Conservation (phyloP, 2,113 vertebrate genomes). For the Nymphicus hollandicus region DNA sequence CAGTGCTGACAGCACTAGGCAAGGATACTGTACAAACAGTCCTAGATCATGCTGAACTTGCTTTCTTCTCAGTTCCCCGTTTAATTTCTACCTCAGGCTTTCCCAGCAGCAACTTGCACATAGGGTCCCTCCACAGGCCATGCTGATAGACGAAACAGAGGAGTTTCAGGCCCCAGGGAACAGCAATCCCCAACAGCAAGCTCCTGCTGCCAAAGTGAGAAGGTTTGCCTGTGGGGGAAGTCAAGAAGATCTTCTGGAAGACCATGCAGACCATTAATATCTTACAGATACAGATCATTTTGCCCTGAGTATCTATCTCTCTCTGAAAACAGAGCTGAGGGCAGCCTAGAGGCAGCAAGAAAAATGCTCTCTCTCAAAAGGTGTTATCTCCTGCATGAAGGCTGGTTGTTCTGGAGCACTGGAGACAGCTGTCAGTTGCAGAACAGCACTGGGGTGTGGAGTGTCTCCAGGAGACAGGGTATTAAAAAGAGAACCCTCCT, state of each 20-base stretch:
- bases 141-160: rapidly evolving
- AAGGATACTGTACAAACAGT: not conserved
- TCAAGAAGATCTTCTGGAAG: not conserved
- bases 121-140: not conserved
- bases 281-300: rapidly evolving
- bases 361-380: not conserved
- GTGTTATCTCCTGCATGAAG: not conserved
- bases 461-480: not conserved
- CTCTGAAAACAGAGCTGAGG: not conserved
- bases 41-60: not conserved
- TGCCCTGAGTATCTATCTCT: not conserved
- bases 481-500: not conserved
- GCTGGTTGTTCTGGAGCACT: not conserved
- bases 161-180: not conserved
- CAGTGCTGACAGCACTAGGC: not conserved
- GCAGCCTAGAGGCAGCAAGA: not conserved
- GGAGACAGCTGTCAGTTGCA: not conserved
- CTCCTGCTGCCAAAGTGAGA: not conserved
- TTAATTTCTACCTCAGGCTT: not conserved
- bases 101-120: not conserved
- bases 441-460: not conserved
- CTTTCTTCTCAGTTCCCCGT: not conserved
- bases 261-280: not conserved
- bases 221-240: not conserved
- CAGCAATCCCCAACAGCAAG: not conserved